Evolutionary conservation across 1,140 invertebrate species (phyloP).

Genomic region (Amphibalanus amphitrite): DNA sequence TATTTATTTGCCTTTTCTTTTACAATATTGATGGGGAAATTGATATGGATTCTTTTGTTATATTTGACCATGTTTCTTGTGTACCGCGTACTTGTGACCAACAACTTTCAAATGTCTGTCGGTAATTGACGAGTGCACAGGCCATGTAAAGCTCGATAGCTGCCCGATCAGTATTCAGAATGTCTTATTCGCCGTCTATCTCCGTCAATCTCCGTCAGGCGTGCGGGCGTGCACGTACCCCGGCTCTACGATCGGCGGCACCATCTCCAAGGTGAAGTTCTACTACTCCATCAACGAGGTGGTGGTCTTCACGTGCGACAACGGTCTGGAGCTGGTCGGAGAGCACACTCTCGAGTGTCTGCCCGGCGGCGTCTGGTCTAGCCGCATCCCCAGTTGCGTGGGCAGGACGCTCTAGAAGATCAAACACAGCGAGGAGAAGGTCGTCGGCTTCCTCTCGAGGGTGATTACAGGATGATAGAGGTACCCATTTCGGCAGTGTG

Average conservation of each 20-base stretch:
- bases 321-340: constrained; percentile 51
- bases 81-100: too few species aligned
- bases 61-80: too few species aligned
- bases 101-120: too few species aligned
- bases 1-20: too few species aligned
- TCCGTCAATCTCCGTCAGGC: constrained; percentile 29
- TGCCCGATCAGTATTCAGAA: constrained; percentile 5
- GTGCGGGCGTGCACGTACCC: constrained; percentile 67
- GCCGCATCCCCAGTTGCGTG: constrained; percentile 43
- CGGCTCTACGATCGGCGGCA: constrained; percentile 60
- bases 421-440: too few species aligned
- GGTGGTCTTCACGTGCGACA: constrained; percentile 64
- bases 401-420: too few species aligned
- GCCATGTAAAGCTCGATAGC: constrained; percentile 3
- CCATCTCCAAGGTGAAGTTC: constrained; percentile 68
- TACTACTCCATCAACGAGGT: constrained; percentile 68
- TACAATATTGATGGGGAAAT: too few species aligned
- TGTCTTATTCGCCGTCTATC: background rate
- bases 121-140: too few species aligned
- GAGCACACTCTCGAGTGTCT: constrained; percentile 54
- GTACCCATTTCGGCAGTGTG: too few species aligned
- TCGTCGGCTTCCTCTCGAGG: too few species aligned
- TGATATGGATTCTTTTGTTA: too few species aligned
- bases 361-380: constrained; percentile 68
- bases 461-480: too few species aligned